Evolutionary conservation across 1,140 invertebrate species (phyloP).

Genomic region (Papilio aristodemus): DNA sequence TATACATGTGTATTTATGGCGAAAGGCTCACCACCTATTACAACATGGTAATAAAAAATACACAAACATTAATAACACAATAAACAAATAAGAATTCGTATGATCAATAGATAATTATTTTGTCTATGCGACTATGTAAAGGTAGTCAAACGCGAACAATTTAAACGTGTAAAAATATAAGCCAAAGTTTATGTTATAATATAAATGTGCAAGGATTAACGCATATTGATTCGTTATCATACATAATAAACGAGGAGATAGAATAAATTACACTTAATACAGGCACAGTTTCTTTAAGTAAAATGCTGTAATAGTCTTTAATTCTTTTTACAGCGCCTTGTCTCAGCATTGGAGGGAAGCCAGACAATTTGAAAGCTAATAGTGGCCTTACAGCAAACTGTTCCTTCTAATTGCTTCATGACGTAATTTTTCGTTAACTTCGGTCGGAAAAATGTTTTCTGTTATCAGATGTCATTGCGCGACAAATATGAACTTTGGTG

Average conservation of each 20-base stretch:
- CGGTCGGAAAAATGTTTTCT: not conserved
- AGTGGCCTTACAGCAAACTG: not conserved
- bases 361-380: constrained; percentile 20
- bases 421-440: constrained; percentile 8
- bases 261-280: not conserved
- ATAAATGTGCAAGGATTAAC: not conserved
- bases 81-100: too few species aligned
- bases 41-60: too few species aligned
- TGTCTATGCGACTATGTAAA: not conserved
- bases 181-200: not conserved
- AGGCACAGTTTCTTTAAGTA: constrained; percentile 6
- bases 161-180: not conserved
- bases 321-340: constrained; percentile 14
- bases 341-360: constrained; percentile 9
- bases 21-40: too few species aligned
- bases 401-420: constrained; percentile 22
- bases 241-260: not conserved
- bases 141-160: not conserved
- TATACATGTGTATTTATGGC: too few species aligned
- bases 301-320: constrained; percentile 12
- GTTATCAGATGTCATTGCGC: not conserved
- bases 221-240: not conserved
- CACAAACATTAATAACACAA: too few species aligned
- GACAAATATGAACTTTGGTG: not conserved
- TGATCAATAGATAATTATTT: not conserved